Evolutionary conservation across 2,888 invertebrate genomes (phyloP).

Genomic region (Leptinotarsa peninsularis): DNA sequence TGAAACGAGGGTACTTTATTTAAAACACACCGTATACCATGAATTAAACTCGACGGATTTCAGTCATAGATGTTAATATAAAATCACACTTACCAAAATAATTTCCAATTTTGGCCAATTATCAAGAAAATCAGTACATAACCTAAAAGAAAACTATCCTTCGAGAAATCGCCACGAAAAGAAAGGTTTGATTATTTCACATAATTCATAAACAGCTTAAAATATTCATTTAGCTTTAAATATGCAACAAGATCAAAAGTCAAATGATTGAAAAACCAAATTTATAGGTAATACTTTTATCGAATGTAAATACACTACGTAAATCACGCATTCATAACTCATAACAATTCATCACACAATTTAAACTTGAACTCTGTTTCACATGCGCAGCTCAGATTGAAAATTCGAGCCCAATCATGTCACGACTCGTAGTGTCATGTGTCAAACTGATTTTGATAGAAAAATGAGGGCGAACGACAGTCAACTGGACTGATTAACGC

Average conservation of each 20-base stretch:
- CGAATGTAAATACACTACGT: background rate
- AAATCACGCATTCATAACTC: background rate
- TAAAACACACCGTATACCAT: background rate
- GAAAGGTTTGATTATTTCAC: conserved; percentile 11
- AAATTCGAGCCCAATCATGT: background rate
- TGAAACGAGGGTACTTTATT: background rate
- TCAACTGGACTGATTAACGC: conserved; percentile 1
- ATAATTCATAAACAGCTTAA: background rate
- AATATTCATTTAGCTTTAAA: conserved; percentile 32
- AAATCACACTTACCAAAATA: conserved; percentile 36
- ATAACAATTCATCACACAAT: background rate
- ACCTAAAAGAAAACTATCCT: conserved; percentile 23
- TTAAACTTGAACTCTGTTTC: background rate
- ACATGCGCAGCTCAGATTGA: conserved; percentile 14
- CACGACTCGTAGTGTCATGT: background rate
- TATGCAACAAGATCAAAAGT: conserved; percentile 42
- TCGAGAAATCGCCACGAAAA: background rate
- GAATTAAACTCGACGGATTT: conserved; percentile 29
- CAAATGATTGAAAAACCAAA: conserved; percentile 30
- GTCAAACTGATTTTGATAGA: background rate
- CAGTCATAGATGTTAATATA: background rate
- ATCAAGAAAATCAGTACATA: conserved; percentile 22
- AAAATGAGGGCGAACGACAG: background rate
- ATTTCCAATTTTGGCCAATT: conserved; percentile 33
- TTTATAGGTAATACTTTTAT: conserved; percentile 10